Base-by-base conservation (phyloP, 2,113 vertebrate genomes). In the Salvelinus alpinus region DNA sequence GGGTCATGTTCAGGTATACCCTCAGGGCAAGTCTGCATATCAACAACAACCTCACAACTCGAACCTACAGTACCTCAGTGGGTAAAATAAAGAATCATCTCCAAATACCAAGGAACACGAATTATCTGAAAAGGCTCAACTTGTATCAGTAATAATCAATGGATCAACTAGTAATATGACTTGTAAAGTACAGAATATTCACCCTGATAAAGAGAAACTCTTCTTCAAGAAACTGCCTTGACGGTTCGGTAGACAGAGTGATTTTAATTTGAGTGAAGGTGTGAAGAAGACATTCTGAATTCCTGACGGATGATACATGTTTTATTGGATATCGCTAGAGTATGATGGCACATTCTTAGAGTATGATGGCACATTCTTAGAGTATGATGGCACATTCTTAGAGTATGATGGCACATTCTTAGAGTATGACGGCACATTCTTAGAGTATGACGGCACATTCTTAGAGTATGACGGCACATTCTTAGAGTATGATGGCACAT, bases 11-110 rank as follows among this genome's bases (percentile, higher is more conserved):
- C 81, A 84, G 85, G 74, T 81, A 62, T 79, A 87, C 82, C 87
- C 87, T 91, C 83, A 87, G 86, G 86, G 88, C 79, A 44, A 64
- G 84, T 84, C 84, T 89, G 89, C 85, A 11, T 9, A 2, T 44
- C 76, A 83, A 62, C 59, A 62, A n/a, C 18, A 62, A 62, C n/a
- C 9, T 62, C 59, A 62, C 59, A 62, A 62, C 65, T 84, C 3
- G 9, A 44, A 44, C 38, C 87, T 91, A 54, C 12, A 18, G 48
- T 51, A 51, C 91, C 93, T 92, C 91, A 88, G 81, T 62, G 87
- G 16, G 51, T 72, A 74, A 51, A 54, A 54, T 54, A 54, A 77
- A 82, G 29, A 78, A 84, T 70, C 25, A 34, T 77, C 57, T 70
- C n/a, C 59, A n/a, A 7, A 62, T 16, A 24, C 59, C 70, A 83